phyloP scores from a whole-genome alignment of 2,113 vertebrate genomes.

The Phalacrocorax pelagicus region DNA sequence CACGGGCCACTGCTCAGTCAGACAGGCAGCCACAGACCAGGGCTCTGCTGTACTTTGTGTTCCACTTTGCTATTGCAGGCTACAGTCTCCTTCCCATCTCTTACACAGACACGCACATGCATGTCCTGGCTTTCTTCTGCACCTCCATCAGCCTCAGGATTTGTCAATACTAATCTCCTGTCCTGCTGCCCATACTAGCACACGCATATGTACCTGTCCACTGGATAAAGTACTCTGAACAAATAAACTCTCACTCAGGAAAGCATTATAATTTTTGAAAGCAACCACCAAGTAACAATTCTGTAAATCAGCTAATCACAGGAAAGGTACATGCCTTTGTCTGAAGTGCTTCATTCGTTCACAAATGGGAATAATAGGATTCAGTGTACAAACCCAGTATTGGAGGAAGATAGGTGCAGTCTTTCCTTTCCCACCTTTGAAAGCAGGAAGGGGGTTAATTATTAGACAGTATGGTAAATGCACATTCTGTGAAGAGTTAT shows the following conservation, averaged over 20 bases:
- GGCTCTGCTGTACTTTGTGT: not conserved
- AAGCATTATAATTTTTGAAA: not conserved
- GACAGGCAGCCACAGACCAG: not conserved
- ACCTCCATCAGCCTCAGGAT: not conserved
- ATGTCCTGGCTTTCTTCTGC: not conserved
- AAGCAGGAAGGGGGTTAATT: not conserved
- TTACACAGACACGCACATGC: fast-evolving
- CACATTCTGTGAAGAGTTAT: not conserved
- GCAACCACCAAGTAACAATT: not conserved
- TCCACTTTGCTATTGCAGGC: not conserved
- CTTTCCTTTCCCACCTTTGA: not conserved
- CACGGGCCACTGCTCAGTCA: fast-evolving
- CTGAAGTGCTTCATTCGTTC: not conserved
- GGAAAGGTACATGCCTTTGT: not conserved
- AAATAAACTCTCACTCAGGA: not conserved
- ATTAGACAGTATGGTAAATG: not conserved
- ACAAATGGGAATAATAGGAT: not conserved
- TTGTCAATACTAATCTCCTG: not conserved
- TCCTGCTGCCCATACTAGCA: not conserved
- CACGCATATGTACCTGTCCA: not conserved
- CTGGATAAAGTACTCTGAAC: not conserved
- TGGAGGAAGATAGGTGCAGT: not conserved
- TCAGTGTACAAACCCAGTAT: not conserved
- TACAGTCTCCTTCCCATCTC: not conserved
- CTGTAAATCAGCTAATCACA: not conserved